Percentiles rank a stretch among this genome's conserved stretches.
Evolutionary conservation across 2,113 vertebrate species (phyloP).

Genomic region (Crotophaga sulcirostris): DNA sequence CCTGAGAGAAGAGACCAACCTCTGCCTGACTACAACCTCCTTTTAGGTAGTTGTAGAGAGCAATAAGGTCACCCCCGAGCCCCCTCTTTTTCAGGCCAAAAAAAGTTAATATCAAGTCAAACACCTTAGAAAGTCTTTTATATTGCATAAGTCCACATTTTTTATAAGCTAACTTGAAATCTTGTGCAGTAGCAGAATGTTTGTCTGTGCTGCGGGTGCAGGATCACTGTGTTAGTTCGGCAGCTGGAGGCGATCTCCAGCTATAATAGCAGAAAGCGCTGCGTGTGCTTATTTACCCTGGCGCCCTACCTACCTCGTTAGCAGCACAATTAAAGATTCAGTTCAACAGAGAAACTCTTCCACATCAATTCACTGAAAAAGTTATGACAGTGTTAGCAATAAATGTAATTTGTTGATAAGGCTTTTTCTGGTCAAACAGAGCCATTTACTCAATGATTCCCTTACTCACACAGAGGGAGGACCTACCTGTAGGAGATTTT

Average conservation of each 20-base stretch:
- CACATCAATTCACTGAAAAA: background rate
- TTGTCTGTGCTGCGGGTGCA: background rate
- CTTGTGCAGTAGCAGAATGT: background rate
- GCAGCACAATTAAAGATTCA: background rate
- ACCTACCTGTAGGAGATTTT: background rate
- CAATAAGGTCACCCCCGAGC: too few species aligned
- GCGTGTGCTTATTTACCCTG: background rate
- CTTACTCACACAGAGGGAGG: background rate
- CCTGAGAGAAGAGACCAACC: too few species aligned
- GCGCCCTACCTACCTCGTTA: background rate
- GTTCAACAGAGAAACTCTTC: background rate
- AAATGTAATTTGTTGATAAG: background rate
- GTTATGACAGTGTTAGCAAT: background rate
- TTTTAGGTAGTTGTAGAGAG: too few species aligned
- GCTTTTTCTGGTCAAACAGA: background rate
- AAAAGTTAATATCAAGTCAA: background rate
- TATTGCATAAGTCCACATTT: background rate
- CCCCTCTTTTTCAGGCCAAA: too few species aligned
- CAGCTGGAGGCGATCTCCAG: conserved; percentile 15
- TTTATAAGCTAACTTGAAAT: background rate
- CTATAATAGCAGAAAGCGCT: background rate
- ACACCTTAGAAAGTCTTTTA: background rate
- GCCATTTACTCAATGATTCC: background rate
- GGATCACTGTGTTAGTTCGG: background rate
- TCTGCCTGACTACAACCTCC: too few species aligned